Base-by-base conservation (phyloP, 2,113 vertebrate genomes). In the Pelmatolapia mariae region DNA sequence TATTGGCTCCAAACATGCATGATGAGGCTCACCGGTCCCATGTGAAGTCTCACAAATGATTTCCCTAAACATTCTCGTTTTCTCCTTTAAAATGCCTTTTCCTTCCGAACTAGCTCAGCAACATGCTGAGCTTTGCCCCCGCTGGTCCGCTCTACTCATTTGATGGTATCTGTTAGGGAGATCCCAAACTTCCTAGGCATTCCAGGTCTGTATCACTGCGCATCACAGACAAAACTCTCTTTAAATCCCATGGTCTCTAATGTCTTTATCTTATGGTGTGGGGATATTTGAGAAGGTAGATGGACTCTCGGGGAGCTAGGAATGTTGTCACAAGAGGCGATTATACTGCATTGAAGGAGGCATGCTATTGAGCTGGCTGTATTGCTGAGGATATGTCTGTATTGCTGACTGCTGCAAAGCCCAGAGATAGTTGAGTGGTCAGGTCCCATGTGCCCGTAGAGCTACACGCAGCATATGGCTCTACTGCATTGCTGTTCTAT, bases 401-500 rank as follows among this genome's bases (percentile, higher is more conserved):
- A 87, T 84, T 93, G 94, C 95, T 94, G 94, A 94, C 90, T 79
- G 43, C 84, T 91, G 92, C 90, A 95, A 92, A 95, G 93, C 78
- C 88, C 79, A 36, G 19, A 85, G 86, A 91, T 89, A 92, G 87
- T 91, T 91, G 91, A 95, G 84, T 89, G 87, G 92, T 94, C 92
- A 94, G 91, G 86, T 94, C 94, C 91, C 94, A 82, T 87, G 92
- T 87, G 93, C 53, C 86, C 45, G 31, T 52, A 43, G 81, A 89
- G 83, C 89, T 87, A 81, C 88, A 83, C 40, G n/a, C 83, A 88
- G 89, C 90, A 86, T 66, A 80, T 87, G 80, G 81, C 86, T 81
- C 63, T 19, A 52, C 82, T 87, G 89, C 87, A 89, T 86, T 87
- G 92, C 78, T 80, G 73, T 33, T 59, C 71, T 40, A 15, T 82